These are phyloP conservation scores for Caenorhabditis elegans DNA, from an alignment of 1,140 invertebrate genomes.

Conservation along the genomic window DNA sequence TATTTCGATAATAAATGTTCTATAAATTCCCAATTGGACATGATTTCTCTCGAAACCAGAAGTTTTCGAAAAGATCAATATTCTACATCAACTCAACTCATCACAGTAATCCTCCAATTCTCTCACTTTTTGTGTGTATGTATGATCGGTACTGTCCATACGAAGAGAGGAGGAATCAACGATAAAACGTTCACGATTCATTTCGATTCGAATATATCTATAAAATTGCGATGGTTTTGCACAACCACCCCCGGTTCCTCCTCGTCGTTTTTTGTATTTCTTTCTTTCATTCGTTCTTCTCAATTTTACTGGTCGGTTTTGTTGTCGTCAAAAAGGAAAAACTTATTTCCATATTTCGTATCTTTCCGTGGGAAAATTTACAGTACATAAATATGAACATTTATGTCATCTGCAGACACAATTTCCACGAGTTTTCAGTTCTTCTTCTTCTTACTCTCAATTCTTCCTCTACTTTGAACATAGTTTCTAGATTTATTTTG, in stretches of 20 bases:
- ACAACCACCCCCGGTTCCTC: not conserved
- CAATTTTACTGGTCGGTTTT: not conserved
- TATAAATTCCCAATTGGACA: no score
- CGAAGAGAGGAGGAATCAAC: not conserved
- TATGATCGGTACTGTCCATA: not conserved
- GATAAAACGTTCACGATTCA: not conserved
- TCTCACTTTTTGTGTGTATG: not conserved
- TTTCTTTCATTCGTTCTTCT: no score
- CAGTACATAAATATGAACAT: not conserved
- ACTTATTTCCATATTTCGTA: conserved; percentile 14
- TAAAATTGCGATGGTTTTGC: conserved; percentile 12
- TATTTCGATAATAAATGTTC: no score
- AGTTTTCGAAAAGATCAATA: no score
- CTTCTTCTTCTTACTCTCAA: not conserved
- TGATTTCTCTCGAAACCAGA: no score
- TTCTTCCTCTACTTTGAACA: not conserved
- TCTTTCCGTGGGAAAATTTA: not conserved
- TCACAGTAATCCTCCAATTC: no score
- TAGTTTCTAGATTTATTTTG: not conserved
- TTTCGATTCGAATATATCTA: conserved; percentile 25
- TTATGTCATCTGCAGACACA: not conserved
- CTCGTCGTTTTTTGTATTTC: not conserved
- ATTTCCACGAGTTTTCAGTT: not conserved
- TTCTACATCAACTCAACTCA: no score
- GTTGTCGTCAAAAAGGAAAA: not conserved